Conservation (phyloP, 1,140 invertebrate species). For the Drosophila elegans region DNA sequence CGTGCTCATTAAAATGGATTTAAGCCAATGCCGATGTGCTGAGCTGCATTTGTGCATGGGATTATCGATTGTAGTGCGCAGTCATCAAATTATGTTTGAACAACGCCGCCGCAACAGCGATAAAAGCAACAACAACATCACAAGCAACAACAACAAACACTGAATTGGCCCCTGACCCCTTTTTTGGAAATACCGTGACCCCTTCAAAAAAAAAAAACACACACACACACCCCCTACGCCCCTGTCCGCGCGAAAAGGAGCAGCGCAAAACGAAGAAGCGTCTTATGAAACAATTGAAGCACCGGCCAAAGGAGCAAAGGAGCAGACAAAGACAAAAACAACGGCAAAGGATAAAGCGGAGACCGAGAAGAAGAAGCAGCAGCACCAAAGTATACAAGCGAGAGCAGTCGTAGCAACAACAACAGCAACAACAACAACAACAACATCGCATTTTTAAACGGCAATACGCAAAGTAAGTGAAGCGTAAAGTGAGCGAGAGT, state of each 20-base stretch:
- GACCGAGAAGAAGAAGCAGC: slow-evolving; percentile 19
- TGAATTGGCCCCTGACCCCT: slow-evolving; percentile 50
- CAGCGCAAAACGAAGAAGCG: slow-evolving; percentile 26
- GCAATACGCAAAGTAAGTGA: slow-evolving; percentile 80
- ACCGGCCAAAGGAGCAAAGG: slow-evolving; percentile 59
- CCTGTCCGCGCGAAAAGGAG: slow-evolving; percentile 2
- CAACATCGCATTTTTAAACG: slow-evolving; percentile 73
- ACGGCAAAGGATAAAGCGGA: slow-evolving; percentile 20
- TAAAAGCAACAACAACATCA: slow-evolving; percentile 38
- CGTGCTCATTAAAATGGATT: slow-evolving; percentile 78
- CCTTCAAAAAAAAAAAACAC: slow-evolving; percentile 4
- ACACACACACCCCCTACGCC: background rate
- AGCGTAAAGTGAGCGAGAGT: slow-evolving; percentile 35
- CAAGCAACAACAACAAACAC: slow-evolving; percentile 56
- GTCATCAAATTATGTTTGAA: slow-evolving; percentile 75
- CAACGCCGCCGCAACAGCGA: slow-evolving; percentile 51
- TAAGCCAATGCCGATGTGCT: slow-evolving; percentile 71
- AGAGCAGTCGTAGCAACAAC: slow-evolving; percentile 22
- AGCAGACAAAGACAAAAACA: slow-evolving; percentile 35
- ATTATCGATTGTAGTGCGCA: slow-evolving; percentile 82
- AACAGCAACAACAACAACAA: slow-evolving; percentile 33
- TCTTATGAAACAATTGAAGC: slow-evolving; percentile 81
- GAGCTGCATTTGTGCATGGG: slow-evolving; percentile 78
- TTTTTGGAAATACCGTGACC: slow-evolving; percentile 8
- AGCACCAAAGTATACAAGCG: slow-evolving; percentile 28